phyloP scores from a whole-genome alignment of 2,888 invertebrate species.

The Abscondita cerata region DNA sequence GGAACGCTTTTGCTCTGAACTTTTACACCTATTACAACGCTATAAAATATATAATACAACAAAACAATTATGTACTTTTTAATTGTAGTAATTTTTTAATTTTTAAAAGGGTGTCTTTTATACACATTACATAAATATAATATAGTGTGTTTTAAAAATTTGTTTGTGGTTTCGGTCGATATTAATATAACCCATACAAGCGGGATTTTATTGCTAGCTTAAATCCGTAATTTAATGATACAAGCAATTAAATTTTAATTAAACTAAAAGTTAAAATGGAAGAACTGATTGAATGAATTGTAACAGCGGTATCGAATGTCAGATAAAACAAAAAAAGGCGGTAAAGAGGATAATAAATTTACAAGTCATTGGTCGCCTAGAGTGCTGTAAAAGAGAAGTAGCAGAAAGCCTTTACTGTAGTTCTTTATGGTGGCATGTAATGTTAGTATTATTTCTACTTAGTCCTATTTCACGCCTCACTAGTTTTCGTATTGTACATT shows the following conservation, averaged over 20 bases:
- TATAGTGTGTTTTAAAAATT: too few relatives aligned
- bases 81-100: too few relatives aligned
- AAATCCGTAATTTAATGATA: too few relatives aligned
- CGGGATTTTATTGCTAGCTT: too few relatives aligned
- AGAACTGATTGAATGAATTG: conserved; percentile 37
- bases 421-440: conserved; percentile 42
- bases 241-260: conserved; percentile 10
- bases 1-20: too few relatives aligned
- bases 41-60: too few relatives aligned
- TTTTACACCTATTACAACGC: too few relatives aligned
- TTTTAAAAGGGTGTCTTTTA: too few relatives aligned
- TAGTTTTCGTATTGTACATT: conserved; percentile 31
- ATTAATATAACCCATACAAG: too few relatives aligned
- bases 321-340: conserved; percentile 39
- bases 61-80: too few relatives aligned
- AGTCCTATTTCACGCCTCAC: conserved; percentile 45
- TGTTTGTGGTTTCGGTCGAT: too few relatives aligned
- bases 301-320: conserved; percentile 26
- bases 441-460: conserved; percentile 47
- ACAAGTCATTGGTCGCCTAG: conserved; percentile 36
- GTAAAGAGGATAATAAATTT: conserved; percentile 41
- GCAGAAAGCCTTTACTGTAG: conserved; percentile 38
- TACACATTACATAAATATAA: too few relatives aligned
- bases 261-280: conserved; percentile 32
- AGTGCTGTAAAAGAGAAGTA: conserved; percentile 41